Evolutionary conservation across 1,140 invertebrate species (phyloP).

Genomic region (Agrilus planipennis): DNA sequence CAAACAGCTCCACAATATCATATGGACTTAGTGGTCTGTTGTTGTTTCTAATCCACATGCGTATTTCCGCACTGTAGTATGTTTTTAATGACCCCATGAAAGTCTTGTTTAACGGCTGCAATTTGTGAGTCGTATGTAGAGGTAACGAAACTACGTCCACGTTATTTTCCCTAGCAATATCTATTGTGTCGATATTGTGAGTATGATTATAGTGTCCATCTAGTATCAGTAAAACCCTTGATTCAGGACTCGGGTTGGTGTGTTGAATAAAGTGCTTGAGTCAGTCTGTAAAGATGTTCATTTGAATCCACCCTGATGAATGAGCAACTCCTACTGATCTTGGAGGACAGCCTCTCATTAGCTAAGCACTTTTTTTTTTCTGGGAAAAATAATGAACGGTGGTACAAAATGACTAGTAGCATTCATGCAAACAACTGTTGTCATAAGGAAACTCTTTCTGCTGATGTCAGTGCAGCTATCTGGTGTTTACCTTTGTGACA

Average conservation of each 20-base stretch:
- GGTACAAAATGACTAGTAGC: constrained; percentile 11
- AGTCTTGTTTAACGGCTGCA: constrained; percentile 6
- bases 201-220: constrained; percentile 7
- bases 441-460: constrained; percentile 13
- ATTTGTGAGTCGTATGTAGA: not conserved
- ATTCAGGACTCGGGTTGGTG: constrained; percentile 7
- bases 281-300: constrained; percentile 8
- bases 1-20: not conserved
- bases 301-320: constrained; percentile 7
- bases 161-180: not conserved
- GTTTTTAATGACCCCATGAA: constrained; percentile 6
- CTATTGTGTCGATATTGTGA: constrained; percentile 5
- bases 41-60: constrained; percentile 6
- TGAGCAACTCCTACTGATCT: constrained; percentile 1
- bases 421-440: constrained; percentile 13
- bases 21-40: not conserved
- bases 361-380: not conserved
- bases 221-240: constrained; percentile 6
- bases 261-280: constrained; percentile 12
- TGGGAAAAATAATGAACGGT: constrained; percentile 15
- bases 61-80: constrained; percentile 1
- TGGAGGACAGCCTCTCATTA: constrained; percentile 1
- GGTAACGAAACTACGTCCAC: constrained; percentile 6
- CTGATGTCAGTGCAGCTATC: constrained; percentile 10
- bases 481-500: constrained; percentile 9